Percentiles rank a stretch among this genome's conserved stretches.
phyloP scores from a whole-genome alignment of 2,888 invertebrate species.

The Pristionchus entomophagus region DNA sequence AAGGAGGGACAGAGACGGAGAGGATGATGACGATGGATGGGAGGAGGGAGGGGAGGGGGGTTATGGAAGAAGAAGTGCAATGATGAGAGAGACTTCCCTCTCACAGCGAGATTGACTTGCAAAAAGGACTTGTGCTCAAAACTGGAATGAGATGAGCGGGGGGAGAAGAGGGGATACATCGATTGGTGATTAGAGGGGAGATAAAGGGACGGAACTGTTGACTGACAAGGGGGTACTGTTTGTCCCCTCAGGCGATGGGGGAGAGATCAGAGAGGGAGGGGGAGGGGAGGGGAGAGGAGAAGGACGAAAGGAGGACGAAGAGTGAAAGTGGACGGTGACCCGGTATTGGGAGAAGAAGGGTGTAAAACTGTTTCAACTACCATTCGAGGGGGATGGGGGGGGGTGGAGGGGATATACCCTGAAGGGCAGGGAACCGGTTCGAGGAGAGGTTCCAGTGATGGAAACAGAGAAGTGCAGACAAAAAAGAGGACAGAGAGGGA shows the following conservation, averaged over 20 bases:
- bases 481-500: conserved; percentile 5
- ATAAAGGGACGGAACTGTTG: neutral
- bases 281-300: neutral
- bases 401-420: neutral
- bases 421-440: neutral
- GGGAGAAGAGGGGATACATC: neutral
- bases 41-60: neutral
- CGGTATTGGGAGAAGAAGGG: neutral
- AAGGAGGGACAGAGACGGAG: neutral
- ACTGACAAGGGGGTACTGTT: neutral
- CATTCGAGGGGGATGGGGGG: too few relatives aligned
- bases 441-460: neutral
- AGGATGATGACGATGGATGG: neutral
- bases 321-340: conserved; percentile 37
- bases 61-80: neutral
- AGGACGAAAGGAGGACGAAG: neutral
- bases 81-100: neutral
- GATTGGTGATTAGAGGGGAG: neutral
- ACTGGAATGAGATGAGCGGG: neutral
- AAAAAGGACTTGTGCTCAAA: neutral
- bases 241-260: conserved; percentile 10
- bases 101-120: neutral
- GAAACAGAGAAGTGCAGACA: neutral
- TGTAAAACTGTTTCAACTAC: conserved; percentile 28
- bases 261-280: neutral